These are phyloP conservation scores for Julus scanicus DNA, from an alignment of 2,888 invertebrate genomes.

Conservation along the genomic window DNA sequence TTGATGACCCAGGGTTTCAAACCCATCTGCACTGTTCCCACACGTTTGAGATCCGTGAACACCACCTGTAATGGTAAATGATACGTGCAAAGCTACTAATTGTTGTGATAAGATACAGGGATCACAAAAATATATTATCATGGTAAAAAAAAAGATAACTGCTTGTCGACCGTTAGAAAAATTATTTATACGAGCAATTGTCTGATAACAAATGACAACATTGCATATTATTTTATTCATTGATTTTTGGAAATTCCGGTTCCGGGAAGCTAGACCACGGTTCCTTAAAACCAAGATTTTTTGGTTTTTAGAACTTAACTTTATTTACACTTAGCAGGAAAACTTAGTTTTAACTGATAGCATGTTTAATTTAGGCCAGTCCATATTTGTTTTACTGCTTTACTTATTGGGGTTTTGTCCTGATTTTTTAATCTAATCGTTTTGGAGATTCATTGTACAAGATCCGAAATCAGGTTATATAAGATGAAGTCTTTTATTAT, in stretches of 20 bases:
- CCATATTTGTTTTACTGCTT: no score
- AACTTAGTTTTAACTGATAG: no score
- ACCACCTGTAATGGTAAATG: not conserved
- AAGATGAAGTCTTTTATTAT: no score
- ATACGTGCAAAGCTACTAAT: not conserved
- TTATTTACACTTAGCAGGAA: no score
- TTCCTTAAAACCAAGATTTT: not conserved
- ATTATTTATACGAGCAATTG: not conserved
- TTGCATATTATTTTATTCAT: not conserved
- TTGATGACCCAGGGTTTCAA: not conserved
- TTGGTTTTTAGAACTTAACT: not conserved
- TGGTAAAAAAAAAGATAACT: not conserved
- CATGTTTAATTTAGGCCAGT: no score
- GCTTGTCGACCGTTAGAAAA: not conserved
- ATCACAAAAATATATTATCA: not conserved
- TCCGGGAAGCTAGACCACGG: no score
- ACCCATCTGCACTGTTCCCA: not conserved
- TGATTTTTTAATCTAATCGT: no score
- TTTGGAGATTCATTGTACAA: no score
- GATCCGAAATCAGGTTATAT: no score
- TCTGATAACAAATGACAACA: constrained; percentile 29
- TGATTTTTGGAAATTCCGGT: not conserved
- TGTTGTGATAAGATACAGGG: constrained; percentile 4
- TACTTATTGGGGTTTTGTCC: no score
- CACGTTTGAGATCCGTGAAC: not conserved